Evolutionary conservation across 2,797 vertebrate species (phyloP).

Genomic region (Sardinella longiceps): DNA sequence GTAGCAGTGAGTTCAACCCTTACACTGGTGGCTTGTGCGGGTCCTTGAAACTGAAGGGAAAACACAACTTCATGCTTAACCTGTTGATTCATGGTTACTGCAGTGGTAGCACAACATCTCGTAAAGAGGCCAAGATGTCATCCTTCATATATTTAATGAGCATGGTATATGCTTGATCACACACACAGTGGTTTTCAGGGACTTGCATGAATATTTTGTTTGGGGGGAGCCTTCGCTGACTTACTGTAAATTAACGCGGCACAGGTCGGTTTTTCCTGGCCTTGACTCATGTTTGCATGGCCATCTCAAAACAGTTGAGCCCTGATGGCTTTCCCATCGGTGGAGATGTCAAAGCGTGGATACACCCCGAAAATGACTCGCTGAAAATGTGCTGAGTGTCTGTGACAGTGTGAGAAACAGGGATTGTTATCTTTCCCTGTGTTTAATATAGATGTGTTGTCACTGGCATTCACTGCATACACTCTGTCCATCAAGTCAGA

Average conservation of each 20-base stretch:
- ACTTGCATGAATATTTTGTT: conserved; percentile 6
- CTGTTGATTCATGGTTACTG: conserved; percentile 21
- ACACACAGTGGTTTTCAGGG: neutral
- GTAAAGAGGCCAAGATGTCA: conserved; percentile 15
- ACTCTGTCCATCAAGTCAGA: neutral
- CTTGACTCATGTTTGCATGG: conserved; percentile 5
- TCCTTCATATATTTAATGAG: conserved; percentile 1
- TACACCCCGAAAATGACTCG: conserved; percentile 6
- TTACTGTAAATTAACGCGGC: conserved; percentile 1
- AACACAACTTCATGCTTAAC: neutral
- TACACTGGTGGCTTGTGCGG: conserved; percentile 4
- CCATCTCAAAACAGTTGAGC: conserved; percentile 10
- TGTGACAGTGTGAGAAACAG: conserved; percentile 21
- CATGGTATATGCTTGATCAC: conserved; percentile 16
- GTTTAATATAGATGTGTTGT: conserved; percentile 25
- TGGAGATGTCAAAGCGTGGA: neutral
- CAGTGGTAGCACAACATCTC: conserved; percentile 3
- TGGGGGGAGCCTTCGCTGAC: neutral
- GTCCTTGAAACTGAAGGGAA: neutral
- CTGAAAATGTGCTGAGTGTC: neutral
- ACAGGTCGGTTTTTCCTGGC: conserved; percentile 10
- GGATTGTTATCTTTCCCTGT: conserved; percentile 23
- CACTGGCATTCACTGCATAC: neutral
- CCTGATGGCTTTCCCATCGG: conserved; percentile 7
- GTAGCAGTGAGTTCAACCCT: neutral